These are phyloP conservation scores for Rhinophrynus dorsalis DNA, from an alignment of 2,797 vertebrate genomes.

Conservation along the genomic window DNA sequence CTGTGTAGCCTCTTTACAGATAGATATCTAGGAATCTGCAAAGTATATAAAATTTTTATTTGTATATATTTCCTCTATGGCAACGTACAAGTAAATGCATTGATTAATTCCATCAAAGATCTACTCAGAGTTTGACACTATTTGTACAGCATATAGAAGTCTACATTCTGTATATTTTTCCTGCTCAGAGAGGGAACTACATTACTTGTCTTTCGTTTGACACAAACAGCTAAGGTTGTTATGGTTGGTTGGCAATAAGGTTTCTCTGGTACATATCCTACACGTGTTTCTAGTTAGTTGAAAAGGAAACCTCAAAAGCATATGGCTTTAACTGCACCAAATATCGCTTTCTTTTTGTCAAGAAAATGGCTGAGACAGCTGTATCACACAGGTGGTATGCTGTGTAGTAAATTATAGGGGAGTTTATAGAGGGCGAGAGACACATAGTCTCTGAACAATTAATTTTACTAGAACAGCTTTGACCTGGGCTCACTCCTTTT, in stretches of 20 bases:
- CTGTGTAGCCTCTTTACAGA: conserved; percentile 3
- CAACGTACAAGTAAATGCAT: conserved; percentile 27
- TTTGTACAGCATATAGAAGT: conserved; percentile 11
- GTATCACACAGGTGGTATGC: conserved; percentile 57
- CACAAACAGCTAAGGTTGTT: conserved; percentile 31
- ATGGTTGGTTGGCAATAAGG: conserved; percentile 34
- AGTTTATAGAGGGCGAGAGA: conserved; percentile 62
- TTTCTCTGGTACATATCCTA: conserved; percentile 27
- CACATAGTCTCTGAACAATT: conserved; percentile 61
- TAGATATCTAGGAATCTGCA: conserved; percentile 15
- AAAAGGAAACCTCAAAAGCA: conserved; percentile 58
- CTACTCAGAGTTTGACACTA: too few relatives aligned
- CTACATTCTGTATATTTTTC: conserved; percentile 41
- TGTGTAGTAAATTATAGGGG: conserved; percentile 55
- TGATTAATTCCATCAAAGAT: conserved; percentile 19
- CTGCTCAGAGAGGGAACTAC: neutral
- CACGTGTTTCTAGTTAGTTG: conserved; percentile 60
- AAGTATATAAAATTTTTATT: conserved; percentile 6
- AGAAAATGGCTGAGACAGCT: conserved; percentile 59
- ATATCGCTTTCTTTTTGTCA: conserved; percentile 56
- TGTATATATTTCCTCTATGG: neutral
- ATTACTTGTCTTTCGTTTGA: conserved; percentile 16
- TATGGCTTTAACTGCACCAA: conserved; percentile 55
- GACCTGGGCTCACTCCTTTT: conserved; percentile 58
- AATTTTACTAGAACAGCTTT: conserved; percentile 61